Conservation (phyloP, 2,888 invertebrate genomes). For the Creontiades dilutus region DNA sequence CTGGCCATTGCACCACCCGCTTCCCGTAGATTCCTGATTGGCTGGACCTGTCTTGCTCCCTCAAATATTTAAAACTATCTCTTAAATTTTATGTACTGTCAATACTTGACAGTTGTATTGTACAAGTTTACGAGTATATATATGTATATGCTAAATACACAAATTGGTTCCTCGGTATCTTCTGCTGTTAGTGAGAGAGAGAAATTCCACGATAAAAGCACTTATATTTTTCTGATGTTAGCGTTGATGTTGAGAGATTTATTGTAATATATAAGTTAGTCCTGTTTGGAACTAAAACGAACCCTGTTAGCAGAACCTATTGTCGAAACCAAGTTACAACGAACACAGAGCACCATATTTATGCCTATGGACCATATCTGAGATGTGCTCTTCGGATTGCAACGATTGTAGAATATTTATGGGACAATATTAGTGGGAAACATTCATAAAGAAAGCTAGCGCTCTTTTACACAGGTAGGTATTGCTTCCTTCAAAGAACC, state of each 20-base stretch:
- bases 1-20: not conserved
- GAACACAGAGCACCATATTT: not conserved
- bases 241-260: constrained; percentile 23
- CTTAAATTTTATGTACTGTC: not conserved
- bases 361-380: too few relatives aligned
- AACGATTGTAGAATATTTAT: too few relatives aligned
- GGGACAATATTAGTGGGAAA: too few relatives aligned
- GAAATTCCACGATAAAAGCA: constrained; percentile 10
- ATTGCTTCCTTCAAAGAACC: too few relatives aligned
- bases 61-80: not conserved
- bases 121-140: not conserved
- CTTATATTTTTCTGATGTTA: constrained; percentile 48
- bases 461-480: too few relatives aligned
- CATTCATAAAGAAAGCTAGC: too few relatives aligned
- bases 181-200: not conserved
- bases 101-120: not conserved
- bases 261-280: not conserved
- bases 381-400: too few relatives aligned
- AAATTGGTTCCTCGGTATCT: constrained; percentile 13
- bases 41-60: not conserved
- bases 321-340: constrained; percentile 16
- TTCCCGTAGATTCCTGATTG: not conserved
- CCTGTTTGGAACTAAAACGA: not conserved
- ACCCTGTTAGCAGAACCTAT: not conserved
- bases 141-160: not conserved